These are phyloP conservation scores for Xestoiulus laeticollis DNA, from an alignment of 2,888 invertebrate genomes.

Conservation along the genomic window DNA sequence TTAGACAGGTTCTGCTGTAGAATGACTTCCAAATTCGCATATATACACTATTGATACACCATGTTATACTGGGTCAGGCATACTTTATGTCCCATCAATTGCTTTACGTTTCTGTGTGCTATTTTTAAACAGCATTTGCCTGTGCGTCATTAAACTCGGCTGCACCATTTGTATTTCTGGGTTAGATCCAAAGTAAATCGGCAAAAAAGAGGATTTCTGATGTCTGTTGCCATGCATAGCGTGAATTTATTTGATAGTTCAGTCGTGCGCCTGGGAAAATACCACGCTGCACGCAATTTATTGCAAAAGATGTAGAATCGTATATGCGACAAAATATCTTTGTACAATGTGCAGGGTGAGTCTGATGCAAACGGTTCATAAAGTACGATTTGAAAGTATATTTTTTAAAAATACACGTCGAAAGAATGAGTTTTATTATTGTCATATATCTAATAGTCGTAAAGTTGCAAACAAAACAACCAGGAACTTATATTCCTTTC, in stretches of 20 bases:
- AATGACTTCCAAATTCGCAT: not conserved
- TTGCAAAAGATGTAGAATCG: not conserved
- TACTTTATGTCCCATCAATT: not conserved
- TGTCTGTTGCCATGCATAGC: not conserved
- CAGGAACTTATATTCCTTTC: not conserved
- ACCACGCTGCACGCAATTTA: not conserved
- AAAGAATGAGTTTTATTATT: not conserved
- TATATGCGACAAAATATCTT: not conserved
- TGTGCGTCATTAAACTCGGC: conserved; percentile 10
- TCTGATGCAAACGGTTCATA: not conserved
- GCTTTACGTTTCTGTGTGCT: not conserved
- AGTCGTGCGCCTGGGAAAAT: conserved; percentile 11
- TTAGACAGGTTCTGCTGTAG: too few relatives aligned
- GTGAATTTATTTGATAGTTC: conserved; percentile 13
- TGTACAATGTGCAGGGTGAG: not conserved
- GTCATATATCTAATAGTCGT: not conserved
- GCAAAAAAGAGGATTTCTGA: not conserved
- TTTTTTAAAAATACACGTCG: not conserved
- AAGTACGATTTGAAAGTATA: too few relatives aligned
- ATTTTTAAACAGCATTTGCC: not conserved
- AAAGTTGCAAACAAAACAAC: not conserved
- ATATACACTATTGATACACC: not conserved
- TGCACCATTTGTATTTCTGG: not conserved
- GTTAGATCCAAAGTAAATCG: conserved; percentile 24
- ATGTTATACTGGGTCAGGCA: not conserved